These are phyloP conservation scores for Chaitophorus viminalis DNA, from an alignment of 2,888 invertebrate species.

Conservation along the genomic window DNA sequence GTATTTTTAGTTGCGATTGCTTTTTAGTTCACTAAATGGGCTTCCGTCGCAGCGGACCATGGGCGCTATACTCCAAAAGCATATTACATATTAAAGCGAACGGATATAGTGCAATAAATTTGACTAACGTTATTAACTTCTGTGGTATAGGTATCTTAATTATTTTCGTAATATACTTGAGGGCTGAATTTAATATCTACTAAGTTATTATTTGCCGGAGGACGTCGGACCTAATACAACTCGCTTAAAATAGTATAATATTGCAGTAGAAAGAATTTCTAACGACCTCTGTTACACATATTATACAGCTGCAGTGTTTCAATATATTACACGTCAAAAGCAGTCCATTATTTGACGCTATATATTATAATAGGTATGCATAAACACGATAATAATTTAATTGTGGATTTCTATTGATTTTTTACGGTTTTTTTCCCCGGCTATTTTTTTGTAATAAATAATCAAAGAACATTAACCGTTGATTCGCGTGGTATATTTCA, in stretches of 20 bases:
- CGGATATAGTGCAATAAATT: constrained; percentile 49
- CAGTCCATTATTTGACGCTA: not conserved
- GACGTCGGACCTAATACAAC: not conserved
- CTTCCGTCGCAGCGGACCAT: constrained; percentile 10
- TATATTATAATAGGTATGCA: not conserved
- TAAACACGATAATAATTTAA: not conserved
- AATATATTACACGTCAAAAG: not conserved
- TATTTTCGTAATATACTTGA: constrained; percentile 10
- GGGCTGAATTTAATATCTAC: not conserved
- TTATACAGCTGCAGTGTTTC: not conserved
- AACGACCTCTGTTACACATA: not conserved
- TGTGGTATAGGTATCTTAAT: constrained; percentile 21
- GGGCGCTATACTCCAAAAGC: constrained; percentile 26
- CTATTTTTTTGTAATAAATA: too few relatives aligned
- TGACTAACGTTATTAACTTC: constrained; percentile 44
- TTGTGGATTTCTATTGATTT: not conserved
- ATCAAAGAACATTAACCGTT: too few relatives aligned
- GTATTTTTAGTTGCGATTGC: not conserved
- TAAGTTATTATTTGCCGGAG: constrained; percentile 34
- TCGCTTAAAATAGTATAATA: constrained; percentile 16
- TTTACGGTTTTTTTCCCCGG: too few relatives aligned
- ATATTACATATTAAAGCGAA: not conserved
- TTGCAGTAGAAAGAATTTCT: not conserved
- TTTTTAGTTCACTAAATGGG: not conserved
- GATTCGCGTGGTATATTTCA: too few relatives aligned